Conservation (phyloP, 2,797 vertebrate genomes). For the Pteronotus mesoamericanus region DNA sequence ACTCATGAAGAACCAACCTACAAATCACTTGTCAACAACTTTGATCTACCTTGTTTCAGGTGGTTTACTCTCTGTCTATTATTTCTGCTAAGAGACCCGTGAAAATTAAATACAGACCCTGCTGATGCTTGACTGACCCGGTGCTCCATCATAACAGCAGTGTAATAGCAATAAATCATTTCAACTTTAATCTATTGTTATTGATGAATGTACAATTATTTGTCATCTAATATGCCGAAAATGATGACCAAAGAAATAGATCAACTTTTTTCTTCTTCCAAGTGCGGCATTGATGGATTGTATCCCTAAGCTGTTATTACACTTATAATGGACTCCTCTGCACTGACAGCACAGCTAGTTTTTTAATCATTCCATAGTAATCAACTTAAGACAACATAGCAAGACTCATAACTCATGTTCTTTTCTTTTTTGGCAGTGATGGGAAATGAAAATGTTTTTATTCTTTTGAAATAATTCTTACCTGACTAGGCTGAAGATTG, state of each 20-base stretch:
- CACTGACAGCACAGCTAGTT: conserved; percentile 88
- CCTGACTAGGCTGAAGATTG: conserved; percentile 85
- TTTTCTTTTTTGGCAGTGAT: conserved; percentile 87
- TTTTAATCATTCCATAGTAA: conserved; percentile 87
- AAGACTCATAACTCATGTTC: conserved; percentile 90
- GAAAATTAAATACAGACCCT: conserved; percentile 88
- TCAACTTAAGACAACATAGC: conserved; percentile 88
- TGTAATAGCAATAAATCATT: conserved; percentile 97
- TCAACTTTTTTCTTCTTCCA: conserved; percentile 87
- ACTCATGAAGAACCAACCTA: conserved; percentile 81
- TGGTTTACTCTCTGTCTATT: conserved; percentile 88
- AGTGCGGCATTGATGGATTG: conserved; percentile 96
- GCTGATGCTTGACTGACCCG: conserved; percentile 87
- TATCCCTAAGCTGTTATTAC: conserved; percentile 99
- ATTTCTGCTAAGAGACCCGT: conserved; percentile 86
- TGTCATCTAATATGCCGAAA: conserved; percentile 97
- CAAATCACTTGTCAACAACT: conserved; percentile 87
- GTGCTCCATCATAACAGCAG: conserved; percentile 87
- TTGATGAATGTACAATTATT: conserved; percentile 99
- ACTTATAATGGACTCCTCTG: conserved; percentile 91
- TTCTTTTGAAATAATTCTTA: conserved; percentile 87
- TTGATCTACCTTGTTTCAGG: conserved; percentile 89
- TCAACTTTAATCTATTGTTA: conserved; percentile 98
- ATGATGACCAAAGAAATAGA: conserved; percentile 94
- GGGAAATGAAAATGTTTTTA: conserved; percentile 88